Base-by-base conservation (phyloP, 1,140 invertebrate species). In the Drosophila kohkoa region DNA sequence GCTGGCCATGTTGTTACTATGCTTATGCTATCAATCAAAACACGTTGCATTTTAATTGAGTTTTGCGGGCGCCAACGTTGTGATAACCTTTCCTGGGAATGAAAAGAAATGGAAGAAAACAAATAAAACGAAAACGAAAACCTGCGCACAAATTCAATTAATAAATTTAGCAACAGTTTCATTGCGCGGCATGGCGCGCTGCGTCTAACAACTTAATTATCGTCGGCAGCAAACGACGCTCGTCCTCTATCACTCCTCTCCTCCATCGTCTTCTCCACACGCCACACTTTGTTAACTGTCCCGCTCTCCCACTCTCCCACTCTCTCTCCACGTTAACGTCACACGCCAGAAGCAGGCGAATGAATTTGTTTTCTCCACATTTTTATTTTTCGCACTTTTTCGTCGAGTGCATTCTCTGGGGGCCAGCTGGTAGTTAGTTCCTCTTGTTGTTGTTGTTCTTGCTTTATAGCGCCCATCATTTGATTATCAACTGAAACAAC, bases 161-260 rank as follows among this genome's bases (percentile, higher is more conserved):
- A 78, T 66, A 75, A 71, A 75, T 75, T 77, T 76, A 74, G 70
- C 63, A 63, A 65, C 66, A 80, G 73, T 81, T 81, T 81, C 49
- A 67, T 64, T 67, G 49, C 55, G 60, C 60, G 63, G 10, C 52
- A 38, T 38, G 7, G 63, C 49, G 20, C 49, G 49, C 49, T 38
- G 52, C 20, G 52, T 30, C 35, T 77, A 82, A 54, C 77, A 85
- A 83, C 81, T 77, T 83, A 85, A 83, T 85, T 83, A 80, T 81
- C 65, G 49, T 73, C 46, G 48, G 67, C 65, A 75, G 43, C 71
- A 32, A 45, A 15, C 52, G 38, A 38, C 4, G 30, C 35, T 32
- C 52, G n/a, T 3, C 8, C 28, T 43, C n/a, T 16, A 16, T 6
- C 25, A 5, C 46, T 3, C 46, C 15, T 41, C 10, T 13, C 20